Base-by-base conservation (phyloP, 2,888 invertebrate species). In the Dryadula phaetusa region DNA sequence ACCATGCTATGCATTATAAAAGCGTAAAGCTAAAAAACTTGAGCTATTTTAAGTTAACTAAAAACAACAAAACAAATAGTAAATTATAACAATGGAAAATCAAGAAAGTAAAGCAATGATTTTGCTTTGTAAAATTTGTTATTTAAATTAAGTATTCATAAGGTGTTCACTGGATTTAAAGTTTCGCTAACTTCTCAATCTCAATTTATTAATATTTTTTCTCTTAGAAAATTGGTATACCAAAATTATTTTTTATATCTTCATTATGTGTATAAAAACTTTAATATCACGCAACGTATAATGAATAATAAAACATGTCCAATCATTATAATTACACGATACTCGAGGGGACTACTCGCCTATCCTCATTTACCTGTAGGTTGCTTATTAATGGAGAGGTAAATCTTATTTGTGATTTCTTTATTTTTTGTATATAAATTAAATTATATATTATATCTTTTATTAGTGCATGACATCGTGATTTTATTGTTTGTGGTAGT, bases 111-210 rank as follows among this genome's bases (percentile, higher is more conserved):
- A 16, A 25, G 52, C 44, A 22, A 32, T 44, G 53, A 46, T 54
- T 40, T 62, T 64, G 18, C 60, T 53, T 56, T 52, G 12, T 34
- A 14, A 16, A 40, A n/a, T 44, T 44, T 25, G 14, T 34, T 49
- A 60, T 53, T 18, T 32, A n/a, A 63, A 64, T 67, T 60, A 53
- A 64, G 58, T 67, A 67, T 67, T 67, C 64, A 64, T 67, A 53
- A 28, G 60, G 34, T 34, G 52, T 42, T 58, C 28, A 52, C 22
- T 63, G 18, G 67, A 58, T 40, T 62, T 47, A 62, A 54, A 67
- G 40, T 58, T 63, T 40, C 58, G 37, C 64, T 20, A 20, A 54
- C 34, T 16, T 47, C 22, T 47, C n/a, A 4, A 16, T 37, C 32
- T 28, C n/a, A 32, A 16, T 32, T 54, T 34, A 54, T 20, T 54